Percentiles rank a stretch among this genome's conserved stretches.
Conservation (phyloP, 1,140 invertebrate genomes). For the Hycleus phaleratus region DNA sequence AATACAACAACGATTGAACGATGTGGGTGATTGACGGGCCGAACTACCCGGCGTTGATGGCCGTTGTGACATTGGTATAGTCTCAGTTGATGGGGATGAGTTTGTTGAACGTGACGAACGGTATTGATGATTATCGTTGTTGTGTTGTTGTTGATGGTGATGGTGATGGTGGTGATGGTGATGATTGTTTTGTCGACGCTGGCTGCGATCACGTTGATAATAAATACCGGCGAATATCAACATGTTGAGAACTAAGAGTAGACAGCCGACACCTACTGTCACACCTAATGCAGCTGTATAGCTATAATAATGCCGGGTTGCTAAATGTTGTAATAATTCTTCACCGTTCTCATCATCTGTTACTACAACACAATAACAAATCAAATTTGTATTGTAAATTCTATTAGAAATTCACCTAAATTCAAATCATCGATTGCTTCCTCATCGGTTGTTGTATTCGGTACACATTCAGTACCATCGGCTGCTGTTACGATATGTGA, state of each 20-base stretch:
- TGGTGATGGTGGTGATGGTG: slow-evolving; percentile 45
- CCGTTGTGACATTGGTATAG: slow-evolving; percentile 43
- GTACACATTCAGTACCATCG: slow-evolving; percentile 38
- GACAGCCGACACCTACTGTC: slow-evolving; percentile 82
- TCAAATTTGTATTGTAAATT: slow-evolving; percentile 12
- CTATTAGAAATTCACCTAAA: slow-evolving; percentile 1
- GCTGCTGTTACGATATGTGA: slow-evolving; percentile 25
- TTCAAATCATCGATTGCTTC: slow-evolving; percentile 19
- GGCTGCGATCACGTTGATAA: slow-evolving; percentile 62
- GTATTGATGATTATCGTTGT: slow-evolving; percentile 26
- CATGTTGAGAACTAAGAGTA: slow-evolving; percentile 77
- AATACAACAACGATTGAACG: slow-evolving; percentile 3
- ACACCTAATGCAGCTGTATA: slow-evolving; percentile 78
- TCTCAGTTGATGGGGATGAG: slow-evolving; percentile 30
- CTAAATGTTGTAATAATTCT: slow-evolving; percentile 45
- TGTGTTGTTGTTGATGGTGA: slow-evolving; percentile 45
- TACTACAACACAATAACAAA: slow-evolving; percentile 26
- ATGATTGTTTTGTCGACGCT: slow-evolving; percentile 33
- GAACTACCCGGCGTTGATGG: slow-evolving; percentile 31
- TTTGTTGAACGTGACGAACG: slow-evolving; percentile 19
- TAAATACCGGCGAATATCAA: slow-evolving; percentile 83
- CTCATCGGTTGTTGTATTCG: slow-evolving; percentile 37
- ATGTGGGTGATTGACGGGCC: slow-evolving; percentile 28
- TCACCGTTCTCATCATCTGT: slow-evolving; percentile 43
- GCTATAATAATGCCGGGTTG: slow-evolving; percentile 53